Base-by-base conservation (phyloP, 2,797 vertebrate species). In the Nannoperca australis region DNA sequence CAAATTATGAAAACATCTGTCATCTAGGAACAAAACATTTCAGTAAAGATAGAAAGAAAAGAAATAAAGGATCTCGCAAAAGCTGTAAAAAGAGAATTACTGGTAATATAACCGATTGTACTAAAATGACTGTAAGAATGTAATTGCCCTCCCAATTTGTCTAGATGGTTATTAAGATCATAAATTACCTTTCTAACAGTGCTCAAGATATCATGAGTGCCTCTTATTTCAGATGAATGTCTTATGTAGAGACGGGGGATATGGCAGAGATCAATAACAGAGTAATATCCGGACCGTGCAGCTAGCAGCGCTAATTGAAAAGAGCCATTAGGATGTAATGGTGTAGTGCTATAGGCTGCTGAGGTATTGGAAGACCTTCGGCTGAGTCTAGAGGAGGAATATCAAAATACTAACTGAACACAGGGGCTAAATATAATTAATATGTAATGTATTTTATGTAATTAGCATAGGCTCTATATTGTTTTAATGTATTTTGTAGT, bases 281-380 rank as follows among this genome's bases (percentile, higher is more conserved):
- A 38, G 55, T 81, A 1, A 83, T 79, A 74, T 88, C 68, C 53
- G 77, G 64, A 56, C 49, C 49, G 62, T 45, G 38, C 45, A n/a
- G 59, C 44, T 27, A 18, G 53, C 45, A 44, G 69, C 9, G 7
- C 60, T 87, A 87, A 90, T 83, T 82, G 71, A 77, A 86, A 67
- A 82, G 47, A 50, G 59, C 58, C 76, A 85, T 92, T 89, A 85
- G 32, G 20, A n/a, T 2, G 40, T n/a, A n/a, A 20, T 42, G 32
- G 5, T 58, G 50, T 27, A 12, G 14, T 64, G 49, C 45, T 61
- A 12, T 22, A 58, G 49, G 45, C 40, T 73, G 6, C 66, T 54
- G 50, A 53, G 12, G 7, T 20, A 40, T 17, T 36, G 10, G 34
- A 78, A 20, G 75, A 82, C 76, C 79, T 82, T 68, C 51, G 13